Conservation (phyloP, 2,797 vertebrate genomes). For the Lepilemur septentrionalis region DNA sequence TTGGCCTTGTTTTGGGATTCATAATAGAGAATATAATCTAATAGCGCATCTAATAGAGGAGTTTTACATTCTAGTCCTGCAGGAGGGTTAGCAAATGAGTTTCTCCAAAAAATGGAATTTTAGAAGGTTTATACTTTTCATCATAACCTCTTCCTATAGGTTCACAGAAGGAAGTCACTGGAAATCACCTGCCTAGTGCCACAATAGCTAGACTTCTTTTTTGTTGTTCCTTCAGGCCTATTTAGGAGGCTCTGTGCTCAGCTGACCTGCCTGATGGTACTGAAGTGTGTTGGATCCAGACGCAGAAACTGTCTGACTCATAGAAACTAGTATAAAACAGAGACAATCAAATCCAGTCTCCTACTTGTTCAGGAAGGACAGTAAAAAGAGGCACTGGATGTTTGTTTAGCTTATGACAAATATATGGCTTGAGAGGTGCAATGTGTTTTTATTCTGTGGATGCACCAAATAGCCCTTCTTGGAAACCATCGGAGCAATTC, state of each 20-base stretch:
- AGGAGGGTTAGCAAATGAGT: neutral
- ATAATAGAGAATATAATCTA: too few relatives aligned
- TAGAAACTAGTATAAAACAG: neutral
- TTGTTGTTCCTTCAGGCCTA: neutral
- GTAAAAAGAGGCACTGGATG: neutral
- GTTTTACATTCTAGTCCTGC: neutral
- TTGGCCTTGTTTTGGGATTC: neutral
- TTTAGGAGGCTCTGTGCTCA: neutral
- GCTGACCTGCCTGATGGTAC: neutral
- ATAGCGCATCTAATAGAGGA: neutral
- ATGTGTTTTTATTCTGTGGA: conserved; percentile 60
- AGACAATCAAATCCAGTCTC: neutral
- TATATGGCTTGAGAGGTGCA: neutral
- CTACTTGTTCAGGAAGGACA: conserved; percentile 1
- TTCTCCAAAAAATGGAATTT: neutral
- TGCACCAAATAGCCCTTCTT: conserved; percentile 49
- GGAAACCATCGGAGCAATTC: conserved; percentile 32
- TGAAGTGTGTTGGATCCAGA: neutral
- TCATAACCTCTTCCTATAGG: neutral
- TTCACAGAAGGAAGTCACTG: neutral
- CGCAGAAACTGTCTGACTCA: neutral
- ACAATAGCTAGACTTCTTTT: neutral
- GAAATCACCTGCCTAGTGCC: neutral
- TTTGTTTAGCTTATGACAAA: conserved; percentile 49
- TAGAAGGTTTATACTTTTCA: neutral